Evolutionary conservation across 2,797 vertebrate species (phyloP).

Genomic region (Poecilia gillii): DNA sequence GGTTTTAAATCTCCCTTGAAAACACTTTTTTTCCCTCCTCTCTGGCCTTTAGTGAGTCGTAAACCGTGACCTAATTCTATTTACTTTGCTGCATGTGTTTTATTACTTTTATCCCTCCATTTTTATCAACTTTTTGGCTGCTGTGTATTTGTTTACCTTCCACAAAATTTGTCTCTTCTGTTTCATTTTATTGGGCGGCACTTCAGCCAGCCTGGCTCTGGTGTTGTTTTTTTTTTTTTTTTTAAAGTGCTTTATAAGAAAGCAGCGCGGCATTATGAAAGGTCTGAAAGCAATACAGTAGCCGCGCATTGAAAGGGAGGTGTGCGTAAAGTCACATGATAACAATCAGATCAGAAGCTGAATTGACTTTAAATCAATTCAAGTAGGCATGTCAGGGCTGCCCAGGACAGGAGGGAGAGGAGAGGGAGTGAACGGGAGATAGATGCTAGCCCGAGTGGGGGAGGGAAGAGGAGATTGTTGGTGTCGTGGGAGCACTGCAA

Average conservation of each 20-base stretch:
- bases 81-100: background rate
- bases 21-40: background rate
- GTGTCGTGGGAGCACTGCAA: slow-evolving; percentile 85
- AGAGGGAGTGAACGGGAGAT: slow-evolving; percentile 78
- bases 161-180: background rate
- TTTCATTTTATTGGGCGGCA: slow-evolving; percentile 6
- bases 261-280: background rate
- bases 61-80: background rate
- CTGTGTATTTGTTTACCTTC: background rate
- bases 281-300: slow-evolving; percentile 61
- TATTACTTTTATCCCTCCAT: background rate
- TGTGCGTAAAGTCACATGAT: slow-evolving; percentile 74
- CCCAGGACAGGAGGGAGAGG: slow-evolving; percentile 72
- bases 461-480: slow-evolving; percentile 83
- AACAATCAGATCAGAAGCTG: slow-evolving; percentile 80
- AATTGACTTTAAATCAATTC: slow-evolving; percentile 82
- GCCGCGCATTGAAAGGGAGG: slow-evolving; percentile 64
- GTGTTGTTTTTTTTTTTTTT: too few species aligned
- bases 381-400: slow-evolving; percentile 77
- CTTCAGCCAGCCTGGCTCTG: background rate
- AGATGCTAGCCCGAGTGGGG: slow-evolving; percentile 77
- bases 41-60: background rate
- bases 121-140: slow-evolving; percentile 6
- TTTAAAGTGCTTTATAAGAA: background rate
- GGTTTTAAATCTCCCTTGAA: slow-evolving; percentile 4